Evolutionary conservation across 2,113 vertebrate genomes (phyloP).

Genomic region (Tragelaphus buxtoni): DNA sequence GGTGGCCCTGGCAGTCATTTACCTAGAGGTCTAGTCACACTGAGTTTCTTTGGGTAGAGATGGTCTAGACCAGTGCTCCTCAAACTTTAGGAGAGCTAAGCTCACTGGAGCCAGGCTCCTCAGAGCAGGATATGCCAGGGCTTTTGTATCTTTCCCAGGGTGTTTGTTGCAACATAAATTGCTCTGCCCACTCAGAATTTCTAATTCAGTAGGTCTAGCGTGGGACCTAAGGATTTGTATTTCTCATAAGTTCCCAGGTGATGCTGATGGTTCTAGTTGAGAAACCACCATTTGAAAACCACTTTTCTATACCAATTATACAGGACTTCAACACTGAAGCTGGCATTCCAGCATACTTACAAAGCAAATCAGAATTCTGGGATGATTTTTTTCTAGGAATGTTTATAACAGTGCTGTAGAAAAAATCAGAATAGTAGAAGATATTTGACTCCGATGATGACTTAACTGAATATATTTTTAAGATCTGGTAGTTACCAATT

Average conservation of each 20-base stretch:
- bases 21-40: neutral
- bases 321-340: neutral
- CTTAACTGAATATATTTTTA: constrained; percentile 28
- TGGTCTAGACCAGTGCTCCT: neutral
- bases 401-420: neutral
- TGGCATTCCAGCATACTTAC: neutral
- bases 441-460: constrained; percentile 16
- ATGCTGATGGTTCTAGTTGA: neutral
- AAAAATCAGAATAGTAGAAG: constrained; percentile 30
- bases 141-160: neutral
- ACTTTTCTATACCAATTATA: neutral
- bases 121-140: neutral
- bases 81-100: neutral
- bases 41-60: neutral
- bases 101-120: neutral
- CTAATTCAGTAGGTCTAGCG: neutral
- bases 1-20: neutral
- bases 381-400: neutral
- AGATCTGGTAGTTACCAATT: neutral
- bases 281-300: neutral
- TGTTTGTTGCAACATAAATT: neutral
- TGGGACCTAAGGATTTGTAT: neutral
- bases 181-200: neutral
- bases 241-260: neutral
- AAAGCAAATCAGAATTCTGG: neutral